Evolutionary conservation across 2,113 vertebrate species (phyloP).

Genomic region (Phoenicopterus ruber): DNA sequence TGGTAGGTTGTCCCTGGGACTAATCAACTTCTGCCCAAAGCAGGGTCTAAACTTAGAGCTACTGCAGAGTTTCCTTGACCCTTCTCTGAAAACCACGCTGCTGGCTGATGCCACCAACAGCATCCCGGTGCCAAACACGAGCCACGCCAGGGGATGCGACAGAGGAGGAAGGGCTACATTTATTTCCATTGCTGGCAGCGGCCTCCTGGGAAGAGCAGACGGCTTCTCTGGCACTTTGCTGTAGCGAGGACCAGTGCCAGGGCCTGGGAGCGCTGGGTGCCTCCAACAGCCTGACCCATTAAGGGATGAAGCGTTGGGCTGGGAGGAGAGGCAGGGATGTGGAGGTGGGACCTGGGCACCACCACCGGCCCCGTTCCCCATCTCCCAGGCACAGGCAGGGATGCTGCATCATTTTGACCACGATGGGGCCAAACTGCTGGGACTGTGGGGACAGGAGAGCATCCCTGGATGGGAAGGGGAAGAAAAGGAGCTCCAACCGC

Average conservation of each 20-base stretch:
- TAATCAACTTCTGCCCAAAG: neutral
- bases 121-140: rapidly evolving
- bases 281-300: neutral
- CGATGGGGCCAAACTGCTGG: neutral
- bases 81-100: neutral
- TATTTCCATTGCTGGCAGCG: neutral
- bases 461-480: neutral
- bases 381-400: too few species aligned
- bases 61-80: neutral
- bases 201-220: neutral
- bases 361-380: rapidly evolving
- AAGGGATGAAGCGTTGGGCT: neutral
- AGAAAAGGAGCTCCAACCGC: neutral
- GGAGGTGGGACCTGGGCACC: neutral
- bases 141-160: rapidly evolving
- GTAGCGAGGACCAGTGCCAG: neutral
- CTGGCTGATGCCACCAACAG: neutral
- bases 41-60: neutral
- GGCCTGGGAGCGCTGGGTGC: neutral
- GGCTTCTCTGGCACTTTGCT: neutral
- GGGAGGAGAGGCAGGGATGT: neutral
- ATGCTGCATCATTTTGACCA: neutral
- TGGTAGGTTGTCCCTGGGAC: neutral
- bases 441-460: neutral
- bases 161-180: neutral